A percentile compares a stretch with the other conserved stretches of the same genome.
phyloP scores from a whole-genome alignment of 2,888 invertebrate genomes.

The Lithophane ornitopus region DNA sequence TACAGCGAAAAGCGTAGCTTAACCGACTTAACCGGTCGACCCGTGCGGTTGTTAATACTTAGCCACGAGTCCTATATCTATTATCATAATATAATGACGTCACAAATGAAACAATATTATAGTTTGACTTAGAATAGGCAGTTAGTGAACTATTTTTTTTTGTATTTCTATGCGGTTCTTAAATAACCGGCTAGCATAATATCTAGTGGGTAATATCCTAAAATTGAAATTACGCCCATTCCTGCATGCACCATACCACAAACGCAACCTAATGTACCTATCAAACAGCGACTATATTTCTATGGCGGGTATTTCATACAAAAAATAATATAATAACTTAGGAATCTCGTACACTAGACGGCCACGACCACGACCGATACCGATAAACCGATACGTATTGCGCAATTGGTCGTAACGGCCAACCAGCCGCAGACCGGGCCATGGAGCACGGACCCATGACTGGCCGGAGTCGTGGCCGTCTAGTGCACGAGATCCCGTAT shows the following conservation, averaged over 20 bases:
- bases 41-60: too few species aligned
- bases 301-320: not conserved
- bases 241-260: slow-evolving; percentile 32
- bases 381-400: too few species aligned
- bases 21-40: too few species aligned
- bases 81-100: not conserved
- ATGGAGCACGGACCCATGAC: too few species aligned
- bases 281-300: not conserved
- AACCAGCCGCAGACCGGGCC: too few species aligned
- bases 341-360: too few species aligned
- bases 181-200: not conserved
- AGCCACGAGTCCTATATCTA: not conserved
- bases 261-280: not conserved
- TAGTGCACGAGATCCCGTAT: not conserved
- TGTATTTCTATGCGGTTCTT: not conserved
- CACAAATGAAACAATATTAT: not conserved
- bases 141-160: not conserved
- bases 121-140: not conserved
- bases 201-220: not conserved
- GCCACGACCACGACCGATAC: too few species aligned
- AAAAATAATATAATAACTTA: not conserved
- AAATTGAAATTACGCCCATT: slow-evolving; percentile 5
- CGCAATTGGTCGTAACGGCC: too few species aligned
- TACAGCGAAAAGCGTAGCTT: too few species aligned
- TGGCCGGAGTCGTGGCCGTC: too few species aligned